Conservation (phyloP, 2,888 invertebrate species). For the Cryptocheilus praepositus region DNA sequence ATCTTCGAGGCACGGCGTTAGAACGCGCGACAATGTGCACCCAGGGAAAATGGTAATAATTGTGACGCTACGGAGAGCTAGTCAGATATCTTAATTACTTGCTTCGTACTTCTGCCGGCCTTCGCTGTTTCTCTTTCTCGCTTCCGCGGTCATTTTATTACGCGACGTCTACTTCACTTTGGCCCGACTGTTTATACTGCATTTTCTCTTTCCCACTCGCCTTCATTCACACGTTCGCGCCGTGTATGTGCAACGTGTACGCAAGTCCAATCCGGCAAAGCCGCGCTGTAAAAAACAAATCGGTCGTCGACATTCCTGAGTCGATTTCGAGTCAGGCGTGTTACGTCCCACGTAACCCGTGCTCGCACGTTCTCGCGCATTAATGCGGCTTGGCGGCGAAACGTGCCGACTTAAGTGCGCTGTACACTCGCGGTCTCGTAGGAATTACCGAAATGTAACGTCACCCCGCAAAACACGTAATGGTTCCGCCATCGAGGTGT, state of each 20-base stretch:
- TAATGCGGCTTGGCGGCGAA: conserved; percentile 36
- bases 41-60: conserved; percentile 26
- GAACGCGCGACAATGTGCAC: conserved; percentile 12
- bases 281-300: conserved; percentile 35
- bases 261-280: conserved; percentile 20
- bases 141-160: conserved; percentile 21
- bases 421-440: too few species aligned
- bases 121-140: conserved; percentile 12
- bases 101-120: conserved; percentile 6
- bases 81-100: conserved; percentile 44
- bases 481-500: too few species aligned
- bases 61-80: conserved; percentile 28
- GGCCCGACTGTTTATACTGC: neutral
- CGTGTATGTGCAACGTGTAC: conserved; percentile 31
- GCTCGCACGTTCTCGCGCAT: conserved; percentile 37
- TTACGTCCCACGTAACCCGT: conserved; percentile 36
- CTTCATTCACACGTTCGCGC: conserved; percentile 15
- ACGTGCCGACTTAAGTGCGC: conserved; percentile 30
- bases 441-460: too few species aligned
- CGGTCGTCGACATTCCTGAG: conserved; percentile 50
- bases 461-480: too few species aligned
- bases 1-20: conserved; percentile 5
- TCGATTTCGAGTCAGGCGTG: conserved; percentile 41
- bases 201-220: neutral
- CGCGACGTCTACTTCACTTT: conserved; percentile 32